Evolutionary conservation across 2,797 vertebrate genomes (phyloP), one percentile per base, ranked within the genome.

Genomic region (Trematomus bernacchii): DNA sequence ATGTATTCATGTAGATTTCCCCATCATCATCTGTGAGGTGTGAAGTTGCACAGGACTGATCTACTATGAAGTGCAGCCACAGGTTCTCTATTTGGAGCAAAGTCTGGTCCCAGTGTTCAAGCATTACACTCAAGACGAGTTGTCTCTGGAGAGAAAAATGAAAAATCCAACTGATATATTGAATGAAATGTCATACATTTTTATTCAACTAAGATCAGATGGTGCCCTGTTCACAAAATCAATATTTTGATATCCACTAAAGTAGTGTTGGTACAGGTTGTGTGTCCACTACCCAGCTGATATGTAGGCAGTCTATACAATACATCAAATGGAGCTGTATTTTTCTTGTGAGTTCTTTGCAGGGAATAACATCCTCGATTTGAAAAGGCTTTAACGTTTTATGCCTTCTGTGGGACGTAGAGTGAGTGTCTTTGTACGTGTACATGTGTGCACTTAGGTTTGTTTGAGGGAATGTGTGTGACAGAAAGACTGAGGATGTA

Each of bases 1-100:
- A 71, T 96, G 96, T 87, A 98, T 99, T 89, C 98, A 99, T 43
- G 97, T 98, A 84, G 98, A 99, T 90, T 99, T 99, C 85, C 98
- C 98, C 3, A 94, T 99, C 84, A 94, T 99, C 92, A 96, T 99
- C 91, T 99, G 97, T 84, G 98, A 99, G 93, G 94, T 97, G 89
- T 98, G 95, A 98, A 21, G 23, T 66, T 76, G 46, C 57, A 53
- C 68, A 47, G 76, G 85, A 72, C 68, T 51, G 61, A 71, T 77
- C 21, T 50, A 44, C 62, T 23, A 44, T 68, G 74, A 69, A 42
- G 30, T 64, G 59, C 75, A 73, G 61, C 65, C 21, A 52, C 80
- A 44, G 73, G 55, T 76, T 66, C 69, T 71, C 64, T 47, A 71
- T 51, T 66, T 23, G 10, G 62, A 74, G 54, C 19, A 48, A 71